Evolutionary conservation across 2,797 vertebrate genomes (phyloP).

Genomic region (Mus spretus): DNA sequence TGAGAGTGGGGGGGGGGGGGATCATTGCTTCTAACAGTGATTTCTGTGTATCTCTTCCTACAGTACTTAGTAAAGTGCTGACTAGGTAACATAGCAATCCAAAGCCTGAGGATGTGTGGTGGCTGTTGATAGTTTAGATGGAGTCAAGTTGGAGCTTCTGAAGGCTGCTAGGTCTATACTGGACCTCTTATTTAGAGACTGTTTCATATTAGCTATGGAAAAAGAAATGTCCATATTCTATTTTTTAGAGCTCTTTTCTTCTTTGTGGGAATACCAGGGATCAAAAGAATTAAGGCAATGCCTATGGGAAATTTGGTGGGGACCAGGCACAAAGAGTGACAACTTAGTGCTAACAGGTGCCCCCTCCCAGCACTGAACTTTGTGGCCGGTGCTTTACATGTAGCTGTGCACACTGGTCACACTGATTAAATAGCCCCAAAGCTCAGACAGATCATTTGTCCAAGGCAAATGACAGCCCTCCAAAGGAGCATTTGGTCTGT

Average conservation of each 20-base stretch:
- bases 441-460: not conserved
- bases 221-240: not conserved
- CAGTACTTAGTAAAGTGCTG: not conserved
- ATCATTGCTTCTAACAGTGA: not conserved
- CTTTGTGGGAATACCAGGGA: not conserved
- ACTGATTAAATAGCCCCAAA: slow-evolving; percentile 29
- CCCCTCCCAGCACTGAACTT: not conserved
- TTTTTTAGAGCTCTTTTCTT: not conserved
- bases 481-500: not conserved
- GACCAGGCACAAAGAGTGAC: not conserved
- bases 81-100: not conserved
- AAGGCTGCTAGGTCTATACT: not conserved
- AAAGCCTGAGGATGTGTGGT: not conserved
- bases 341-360: not conserved
- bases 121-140: not conserved
- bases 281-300: not conserved
- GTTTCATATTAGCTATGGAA: accelerated
- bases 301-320: not conserved
- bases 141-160: not conserved
- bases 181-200: not conserved
- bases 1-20: not conserved
- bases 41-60: slow-evolving; percentile 12
- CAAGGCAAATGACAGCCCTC: slow-evolving; percentile 9
- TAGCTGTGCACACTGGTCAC: not conserved
- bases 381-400: not conserved